phyloP scores from a whole-genome alignment of 2,113 vertebrate species.

The Periophthalmodon schlosseri region DNA sequence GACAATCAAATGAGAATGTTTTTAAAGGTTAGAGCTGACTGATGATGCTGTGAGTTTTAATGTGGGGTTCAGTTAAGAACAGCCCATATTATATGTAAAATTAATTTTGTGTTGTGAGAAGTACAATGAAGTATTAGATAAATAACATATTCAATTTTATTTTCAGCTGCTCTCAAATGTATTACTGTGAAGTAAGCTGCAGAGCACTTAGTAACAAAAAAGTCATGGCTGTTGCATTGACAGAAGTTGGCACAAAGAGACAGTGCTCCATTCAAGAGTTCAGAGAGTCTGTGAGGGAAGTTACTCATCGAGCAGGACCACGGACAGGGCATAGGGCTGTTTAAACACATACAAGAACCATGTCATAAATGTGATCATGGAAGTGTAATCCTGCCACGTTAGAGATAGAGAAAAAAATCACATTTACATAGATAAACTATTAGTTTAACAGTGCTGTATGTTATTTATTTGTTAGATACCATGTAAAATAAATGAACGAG shows the following conservation, averaged over 20 bases:
- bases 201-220: neutral
- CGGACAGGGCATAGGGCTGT: neutral
- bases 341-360: neutral
- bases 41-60: constrained; percentile 17
- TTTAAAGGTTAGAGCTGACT: constrained; percentile 26
- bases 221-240: constrained; percentile 7
- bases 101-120: neutral
- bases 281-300: neutral
- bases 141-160: neutral
- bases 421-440: neutral
- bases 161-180: neutral
- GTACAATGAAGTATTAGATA: neutral
- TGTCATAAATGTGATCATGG: neutral
- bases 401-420: neutral
- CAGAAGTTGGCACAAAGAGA: constrained; percentile 10
- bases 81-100: constrained; percentile 6
- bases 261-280: neutral
- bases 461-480: no score
- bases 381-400: neutral
- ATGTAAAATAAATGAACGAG: no score
- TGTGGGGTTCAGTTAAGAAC: neutral
- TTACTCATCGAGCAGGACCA: constrained; percentile 2
- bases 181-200: neutral
- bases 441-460: neutral
- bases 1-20: constrained; percentile 18